A percentile compares a stretch with the other conserved stretches of the same genome.
These are phyloP conservation scores for Phoeniculus purpureus DNA, from an alignment of 2,797 vertebrate species.

Conservation along the genomic window DNA sequence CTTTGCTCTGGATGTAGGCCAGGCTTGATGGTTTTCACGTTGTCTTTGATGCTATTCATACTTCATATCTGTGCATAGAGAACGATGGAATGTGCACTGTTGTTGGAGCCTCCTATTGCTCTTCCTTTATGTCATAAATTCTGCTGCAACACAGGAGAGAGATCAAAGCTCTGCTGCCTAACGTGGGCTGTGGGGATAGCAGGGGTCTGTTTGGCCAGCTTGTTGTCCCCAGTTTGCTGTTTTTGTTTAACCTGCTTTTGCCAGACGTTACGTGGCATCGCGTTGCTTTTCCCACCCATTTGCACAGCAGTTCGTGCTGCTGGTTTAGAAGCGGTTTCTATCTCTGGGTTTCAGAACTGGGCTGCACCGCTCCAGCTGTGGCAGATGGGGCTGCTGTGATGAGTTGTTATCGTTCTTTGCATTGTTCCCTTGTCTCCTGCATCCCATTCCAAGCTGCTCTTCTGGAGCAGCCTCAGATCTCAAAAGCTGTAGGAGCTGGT, in stretches of 20 bases:
- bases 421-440: accelerated
- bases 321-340: neutral
- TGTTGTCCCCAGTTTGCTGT: constrained; percentile 7
- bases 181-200: constrained; percentile 11
- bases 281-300: neutral
- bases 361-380: neutral
- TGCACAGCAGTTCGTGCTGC: neutral
- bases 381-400: neutral
- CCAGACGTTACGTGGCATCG: neutral
- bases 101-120: constrained; percentile 43
- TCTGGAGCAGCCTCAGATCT: neutral
- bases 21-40: constrained; percentile 26
- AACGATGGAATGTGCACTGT: constrained; percentile 33
- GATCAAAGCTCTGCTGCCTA: neutral
- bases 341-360: neutral
- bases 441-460: neutral
- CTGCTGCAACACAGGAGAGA: neutral
- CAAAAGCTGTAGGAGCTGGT: neutral
- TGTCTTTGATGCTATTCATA: constrained; percentile 46
- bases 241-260: constrained; percentile 57
- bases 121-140: constrained; percentile 40
- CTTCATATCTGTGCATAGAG: constrained; percentile 26
- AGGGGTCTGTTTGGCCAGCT: constrained; percentile 35
- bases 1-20: neutral
- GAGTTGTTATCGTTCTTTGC: neutral